These are phyloP conservation scores for Phyllotreta cruciferae DNA, from an alignment of 2,888 invertebrate species.

Conservation along the genomic window DNA sequence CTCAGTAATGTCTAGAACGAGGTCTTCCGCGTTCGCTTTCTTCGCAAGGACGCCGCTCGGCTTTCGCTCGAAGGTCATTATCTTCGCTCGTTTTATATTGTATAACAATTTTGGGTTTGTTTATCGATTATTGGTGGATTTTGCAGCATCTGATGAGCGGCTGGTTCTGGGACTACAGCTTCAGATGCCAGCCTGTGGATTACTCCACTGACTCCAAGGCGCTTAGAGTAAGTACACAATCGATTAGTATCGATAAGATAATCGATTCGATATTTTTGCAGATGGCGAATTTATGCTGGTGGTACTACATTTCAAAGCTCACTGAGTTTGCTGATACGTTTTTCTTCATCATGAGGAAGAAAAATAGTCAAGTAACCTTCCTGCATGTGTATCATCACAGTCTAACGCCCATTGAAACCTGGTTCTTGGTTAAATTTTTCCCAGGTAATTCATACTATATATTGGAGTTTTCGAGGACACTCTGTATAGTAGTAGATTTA, in stretches of 20 bases:
- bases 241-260: no score
- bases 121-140: no score
- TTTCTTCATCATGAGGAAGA: constrained; percentile 85
- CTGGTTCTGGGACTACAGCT: constrained; percentile 91
- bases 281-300: constrained; percentile 89
- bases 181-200: constrained; percentile 92
- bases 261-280: constrained; percentile 55
- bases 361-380: constrained; percentile 83
- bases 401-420: constrained; percentile 77
- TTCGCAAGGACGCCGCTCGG: constrained; percentile 51
- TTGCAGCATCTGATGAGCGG: constrained; percentile 89
- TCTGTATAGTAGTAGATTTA: no score
- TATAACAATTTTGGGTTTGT: no score
- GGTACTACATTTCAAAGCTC: constrained; percentile 89
- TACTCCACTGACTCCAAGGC: constrained; percentile 86
- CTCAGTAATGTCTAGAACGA: constrained; percentile 13
- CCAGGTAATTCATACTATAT: constrained; percentile 65
- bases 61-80: constrained; percentile 37
- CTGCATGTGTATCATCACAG: constrained; percentile 88
- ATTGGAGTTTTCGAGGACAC: no score
- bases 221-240: constrained; percentile 73
- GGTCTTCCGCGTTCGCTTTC: constrained; percentile 50
- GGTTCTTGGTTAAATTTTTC: constrained; percentile 79
- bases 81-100: not conserved
- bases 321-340: constrained; percentile 88